Conservation (phyloP, 2,797 vertebrate species). For the Lycodopsis pacificus region DNA sequence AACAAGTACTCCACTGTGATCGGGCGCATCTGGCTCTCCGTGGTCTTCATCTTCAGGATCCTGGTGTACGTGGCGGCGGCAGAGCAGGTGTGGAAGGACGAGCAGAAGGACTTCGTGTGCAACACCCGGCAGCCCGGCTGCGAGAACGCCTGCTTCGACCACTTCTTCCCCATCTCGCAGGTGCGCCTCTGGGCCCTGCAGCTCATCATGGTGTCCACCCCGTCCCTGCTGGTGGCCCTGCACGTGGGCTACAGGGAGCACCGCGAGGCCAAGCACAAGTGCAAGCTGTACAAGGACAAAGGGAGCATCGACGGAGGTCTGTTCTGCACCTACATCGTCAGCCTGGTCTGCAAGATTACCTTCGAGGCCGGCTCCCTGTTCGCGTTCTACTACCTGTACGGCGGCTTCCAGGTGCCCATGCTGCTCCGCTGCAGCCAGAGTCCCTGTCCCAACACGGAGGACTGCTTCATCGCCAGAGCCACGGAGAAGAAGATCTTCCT, state of each 20-base stretch:
- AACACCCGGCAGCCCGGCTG: constrained; percentile 91
- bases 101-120: constrained; percentile 90
- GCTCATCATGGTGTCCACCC: constrained; percentile 91
- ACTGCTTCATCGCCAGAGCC: constrained; percentile 88
- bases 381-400: constrained; percentile 89
- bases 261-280: constrained; percentile 82
- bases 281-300: constrained; percentile 82
- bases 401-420: constrained; percentile 86
- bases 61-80: constrained; percentile 89
- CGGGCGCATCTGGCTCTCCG: constrained; percentile 89
- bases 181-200: constrained; percentile 91
- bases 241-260: constrained; percentile 89
- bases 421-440: constrained; percentile 84
- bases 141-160: constrained; percentile 91
- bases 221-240: constrained; percentile 90
- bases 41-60: constrained; percentile 89
- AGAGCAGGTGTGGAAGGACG: constrained; percentile 92
- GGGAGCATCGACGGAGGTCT: constrained; percentile 87
- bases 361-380: constrained; percentile 89
- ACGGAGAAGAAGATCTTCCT: constrained; percentile 93
- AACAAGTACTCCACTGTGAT: constrained; percentile 90
- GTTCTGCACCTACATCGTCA: constrained; percentile 88
- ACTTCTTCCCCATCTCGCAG: constrained; percentile 92
- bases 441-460: constrained; percentile 89
- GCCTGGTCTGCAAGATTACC: constrained; percentile 87